These are phyloP conservation scores for Acropora yongei DNA, from an alignment of 64 coral and sea anemone species.

Conservation along the genomic window DNA sequence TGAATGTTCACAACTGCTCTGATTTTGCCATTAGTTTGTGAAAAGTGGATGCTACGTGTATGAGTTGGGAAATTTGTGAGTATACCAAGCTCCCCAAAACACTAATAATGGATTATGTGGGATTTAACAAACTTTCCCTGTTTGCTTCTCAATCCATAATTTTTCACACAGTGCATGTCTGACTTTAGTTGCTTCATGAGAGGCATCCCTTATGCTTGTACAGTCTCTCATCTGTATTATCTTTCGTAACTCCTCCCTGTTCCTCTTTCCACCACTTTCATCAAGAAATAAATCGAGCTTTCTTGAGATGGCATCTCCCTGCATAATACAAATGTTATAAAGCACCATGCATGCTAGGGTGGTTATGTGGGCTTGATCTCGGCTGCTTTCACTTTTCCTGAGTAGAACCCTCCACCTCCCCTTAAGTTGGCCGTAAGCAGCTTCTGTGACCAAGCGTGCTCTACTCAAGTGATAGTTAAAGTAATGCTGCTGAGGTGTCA, in stretches of 20 bases:
- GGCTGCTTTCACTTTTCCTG: conserved; percentile 39
- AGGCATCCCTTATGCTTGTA: conserved; percentile 31
- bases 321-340: conserved; percentile 47
- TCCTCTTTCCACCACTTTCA: conserved; percentile 13
- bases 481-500: neutral
- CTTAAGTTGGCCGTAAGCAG: conserved; percentile 51
- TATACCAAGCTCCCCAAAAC: neutral
- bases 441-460: conserved; percentile 33
- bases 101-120: conserved; percentile 24
- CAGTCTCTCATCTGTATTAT: conserved; percentile 51
- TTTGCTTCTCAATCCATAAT: conserved; percentile 54
- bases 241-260: conserved; percentile 38
- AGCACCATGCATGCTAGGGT: conserved; percentile 58
- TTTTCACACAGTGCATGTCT: conserved; percentile 63
- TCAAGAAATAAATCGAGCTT: neutral
- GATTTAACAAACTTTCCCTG: conserved; percentile 54
- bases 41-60: conserved; percentile 33
- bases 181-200: conserved; percentile 26
- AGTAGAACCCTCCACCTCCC: conserved; percentile 50
- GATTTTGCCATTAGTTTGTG: conserved; percentile 25
- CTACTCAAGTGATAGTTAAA: conserved; percentile 35
- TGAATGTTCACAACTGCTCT: conserved; percentile 32
- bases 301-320: conserved; percentile 46
- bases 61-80: conserved; percentile 17
- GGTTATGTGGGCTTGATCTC: neutral